Evolutionary conservation across 2,888 invertebrate genomes (phyloP).

Genomic region (Watsonalla cultraria): DNA sequence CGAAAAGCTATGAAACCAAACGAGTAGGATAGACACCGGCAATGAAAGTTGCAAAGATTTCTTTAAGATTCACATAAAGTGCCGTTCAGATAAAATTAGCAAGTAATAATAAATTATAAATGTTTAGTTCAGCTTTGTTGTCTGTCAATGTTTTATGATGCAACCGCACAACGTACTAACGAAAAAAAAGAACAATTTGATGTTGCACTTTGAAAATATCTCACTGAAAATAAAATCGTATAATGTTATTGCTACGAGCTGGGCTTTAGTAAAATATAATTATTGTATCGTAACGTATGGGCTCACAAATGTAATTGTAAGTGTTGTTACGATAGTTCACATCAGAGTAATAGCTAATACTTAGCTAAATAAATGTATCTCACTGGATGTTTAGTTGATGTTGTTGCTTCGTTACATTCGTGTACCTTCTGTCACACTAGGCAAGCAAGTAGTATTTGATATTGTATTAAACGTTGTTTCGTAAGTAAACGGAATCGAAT

Average conservation of each 20-base stretch:
- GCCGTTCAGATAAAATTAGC: too few relatives aligned
- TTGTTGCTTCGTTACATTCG: slow-evolving; percentile 57
- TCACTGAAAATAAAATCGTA: slow-evolving; percentile 32
- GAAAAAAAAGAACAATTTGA: slow-evolving; percentile 24
- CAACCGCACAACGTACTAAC: slow-evolving; percentile 16
- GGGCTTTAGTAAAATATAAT: slow-evolving; percentile 45
- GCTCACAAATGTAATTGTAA: slow-evolving; percentile 20
- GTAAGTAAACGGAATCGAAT: slow-evolving; percentile 30
- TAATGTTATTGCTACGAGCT: slow-evolving; percentile 20
- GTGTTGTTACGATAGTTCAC: slow-evolving; percentile 34
- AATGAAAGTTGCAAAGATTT: too few relatives aligned
- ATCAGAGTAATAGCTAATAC: slow-evolving; percentile 26
- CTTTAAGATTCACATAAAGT: too few relatives aligned
- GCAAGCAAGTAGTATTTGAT: slow-evolving; percentile 55
- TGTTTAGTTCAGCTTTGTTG: too few relatives aligned
- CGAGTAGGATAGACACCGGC: too few relatives aligned
- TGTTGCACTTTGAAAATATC: slow-evolving; percentile 42
- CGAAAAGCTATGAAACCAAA: neutral
- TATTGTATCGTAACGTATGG: slow-evolving; percentile 17
- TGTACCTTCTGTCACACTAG: slow-evolving; percentile 42
- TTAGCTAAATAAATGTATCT: slow-evolving; percentile 22
- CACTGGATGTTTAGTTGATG: slow-evolving; percentile 70
- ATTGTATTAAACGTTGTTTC: slow-evolving; percentile 37
- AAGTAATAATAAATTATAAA: too few relatives aligned
- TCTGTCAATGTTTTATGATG: neutral